Conservation (phyloP, 2,888 invertebrate genomes). For the Vanessa cardui region DNA sequence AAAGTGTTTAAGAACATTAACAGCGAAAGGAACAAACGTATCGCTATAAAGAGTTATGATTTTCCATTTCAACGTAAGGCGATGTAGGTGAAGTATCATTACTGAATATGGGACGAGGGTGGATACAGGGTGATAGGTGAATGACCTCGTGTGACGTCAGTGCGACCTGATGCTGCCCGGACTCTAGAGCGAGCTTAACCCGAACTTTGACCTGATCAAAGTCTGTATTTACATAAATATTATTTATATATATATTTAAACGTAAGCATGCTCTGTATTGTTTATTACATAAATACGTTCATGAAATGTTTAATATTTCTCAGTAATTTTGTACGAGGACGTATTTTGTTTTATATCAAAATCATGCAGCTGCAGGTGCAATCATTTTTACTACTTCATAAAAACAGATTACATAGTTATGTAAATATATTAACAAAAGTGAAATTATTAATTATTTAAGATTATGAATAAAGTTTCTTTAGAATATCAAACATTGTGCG, state of each 20-base stretch:
- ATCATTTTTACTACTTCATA: too few relatives aligned
- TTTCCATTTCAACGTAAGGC: conserved; percentile 36
- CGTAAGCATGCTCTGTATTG: too few relatives aligned
- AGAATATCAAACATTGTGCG: too few relatives aligned
- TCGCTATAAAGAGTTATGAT: conserved; percentile 15
- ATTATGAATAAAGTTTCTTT: too few relatives aligned
- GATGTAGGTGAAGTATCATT: conserved; percentile 48
- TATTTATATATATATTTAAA: neutral
- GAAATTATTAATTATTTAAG: too few relatives aligned
- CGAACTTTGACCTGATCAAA: conserved; percentile 68
- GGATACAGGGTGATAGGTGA: conserved; percentile 55
- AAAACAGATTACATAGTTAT: too few relatives aligned
- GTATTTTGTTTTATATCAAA: too few relatives aligned
- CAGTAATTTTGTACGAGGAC: too few relatives aligned
- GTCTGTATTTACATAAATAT: conserved; percentile 31
- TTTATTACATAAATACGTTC: too few relatives aligned
- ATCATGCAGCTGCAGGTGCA: too few relatives aligned
- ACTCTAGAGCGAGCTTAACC: conserved; percentile 62
- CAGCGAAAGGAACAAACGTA: conserved; percentile 17
- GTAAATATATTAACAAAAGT: too few relatives aligned
- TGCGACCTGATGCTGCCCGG: conserved; percentile 83
- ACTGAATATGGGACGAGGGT: conserved; percentile 64
- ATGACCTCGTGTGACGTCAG: conserved; percentile 77
- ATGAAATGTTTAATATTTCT: too few relatives aligned
- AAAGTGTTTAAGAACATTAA: neutral